These are phyloP conservation scores for Carlito syrichta DNA, from an alignment of 2,113 vertebrate species.

Conservation along the genomic window DNA sequence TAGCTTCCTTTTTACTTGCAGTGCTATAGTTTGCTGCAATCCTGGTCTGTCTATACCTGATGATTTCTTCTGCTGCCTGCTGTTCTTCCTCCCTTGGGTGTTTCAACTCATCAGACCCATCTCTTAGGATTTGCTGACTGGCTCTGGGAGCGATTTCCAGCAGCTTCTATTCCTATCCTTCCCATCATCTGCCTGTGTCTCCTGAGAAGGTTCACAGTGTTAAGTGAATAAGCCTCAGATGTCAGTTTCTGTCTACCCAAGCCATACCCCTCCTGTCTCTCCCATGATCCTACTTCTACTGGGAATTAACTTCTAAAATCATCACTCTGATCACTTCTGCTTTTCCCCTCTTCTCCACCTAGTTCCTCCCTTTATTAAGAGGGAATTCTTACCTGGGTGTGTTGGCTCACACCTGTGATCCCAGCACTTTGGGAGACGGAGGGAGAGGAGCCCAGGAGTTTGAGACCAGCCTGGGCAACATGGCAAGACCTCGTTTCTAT, in stretches of 20 bases:
- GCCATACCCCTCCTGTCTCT: neutral
- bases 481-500: no score
- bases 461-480: no score
- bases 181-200: fast-evolving
- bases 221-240: fast-evolving
- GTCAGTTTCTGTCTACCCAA: neutral
- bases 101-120: no score
- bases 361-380: neutral
- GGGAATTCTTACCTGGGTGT: no score
- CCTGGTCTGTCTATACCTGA: neutral
- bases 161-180: neutral
- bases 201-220: neutral
- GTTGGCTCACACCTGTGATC: no score
- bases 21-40: neutral
- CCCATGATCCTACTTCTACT: neutral
- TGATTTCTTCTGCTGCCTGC: neutral
- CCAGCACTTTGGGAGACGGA: no score
- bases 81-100: neutral
- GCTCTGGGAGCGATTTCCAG: neutral
- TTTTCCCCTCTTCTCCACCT: fast-evolving
- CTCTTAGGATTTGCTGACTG: no score
- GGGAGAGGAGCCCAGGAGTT: no score
- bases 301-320: fast-evolving
- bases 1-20: neutral
- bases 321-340: fast-evolving